A percentile compares a stretch with the other conserved stretches of the same genome.
Evolutionary conservation across 2,888 invertebrate genomes (phyloP).

Genomic region (Drosophila testacea): DNA sequence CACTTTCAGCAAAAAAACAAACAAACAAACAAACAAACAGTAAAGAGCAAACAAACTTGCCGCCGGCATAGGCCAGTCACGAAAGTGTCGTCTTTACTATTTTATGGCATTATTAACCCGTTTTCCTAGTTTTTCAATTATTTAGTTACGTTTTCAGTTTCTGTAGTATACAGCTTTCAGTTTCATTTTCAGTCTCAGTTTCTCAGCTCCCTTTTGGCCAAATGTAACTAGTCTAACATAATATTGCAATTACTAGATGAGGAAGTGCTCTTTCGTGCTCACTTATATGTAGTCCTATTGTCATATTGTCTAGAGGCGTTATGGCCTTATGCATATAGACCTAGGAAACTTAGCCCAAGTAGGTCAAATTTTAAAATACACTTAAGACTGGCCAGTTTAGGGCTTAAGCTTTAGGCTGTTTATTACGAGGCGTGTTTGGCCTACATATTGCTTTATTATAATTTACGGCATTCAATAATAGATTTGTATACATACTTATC

Average conservation of each 20-base stretch:
- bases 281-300: not conserved
- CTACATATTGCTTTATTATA: slow-evolving; percentile 5
- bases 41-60: slow-evolving; percentile 50
- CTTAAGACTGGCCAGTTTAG: not conserved
- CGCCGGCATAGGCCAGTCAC: slow-evolving; percentile 68
- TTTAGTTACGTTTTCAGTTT: slow-evolving; percentile 27
- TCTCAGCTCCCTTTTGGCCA: slow-evolving; percentile 40
- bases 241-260: slow-evolving; percentile 62
- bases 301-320: slow-evolving; percentile 9
- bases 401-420: no score
- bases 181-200: slow-evolving; percentile 32
- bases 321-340: slow-evolving; percentile 19
- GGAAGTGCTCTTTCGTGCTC: slow-evolving; percentile 38
- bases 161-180: slow-evolving; percentile 29
- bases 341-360: slow-evolving; percentile 27
- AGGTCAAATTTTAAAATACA: slow-evolving; percentile 51
- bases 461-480: not conserved
- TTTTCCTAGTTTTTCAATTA: slow-evolving; percentile 71
- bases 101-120: slow-evolving; percentile 81
- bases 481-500: not conserved
- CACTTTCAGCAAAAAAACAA: slow-evolving; percentile 64
- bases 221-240: slow-evolving; percentile 46
- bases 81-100: slow-evolving; percentile 79
- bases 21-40: slow-evolving; percentile 48
- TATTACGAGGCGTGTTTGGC: not conserved